These are phyloP conservation scores for Hippopotamyrus pictus DNA, from an alignment of 2,797 vertebrate species.

Conservation along the genomic window DNA sequence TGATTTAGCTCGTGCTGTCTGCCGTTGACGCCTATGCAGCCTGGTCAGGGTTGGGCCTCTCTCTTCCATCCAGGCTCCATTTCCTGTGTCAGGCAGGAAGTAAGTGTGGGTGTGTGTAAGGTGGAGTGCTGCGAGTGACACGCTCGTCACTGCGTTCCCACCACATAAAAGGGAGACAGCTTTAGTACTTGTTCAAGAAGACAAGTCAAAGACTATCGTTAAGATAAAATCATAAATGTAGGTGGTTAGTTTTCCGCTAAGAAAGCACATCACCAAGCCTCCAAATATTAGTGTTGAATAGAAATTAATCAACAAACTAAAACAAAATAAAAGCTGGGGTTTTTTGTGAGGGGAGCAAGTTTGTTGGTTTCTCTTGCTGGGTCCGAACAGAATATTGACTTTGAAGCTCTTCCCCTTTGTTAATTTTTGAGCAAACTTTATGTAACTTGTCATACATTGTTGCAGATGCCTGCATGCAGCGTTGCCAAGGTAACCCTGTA, in stretches of 20 bases:
- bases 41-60: not conserved
- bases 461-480: not conserved
- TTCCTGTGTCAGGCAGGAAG: conserved; percentile 11
- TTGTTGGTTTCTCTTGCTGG: not conserved
- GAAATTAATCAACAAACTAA: not conserved
- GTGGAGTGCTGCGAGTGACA: not conserved
- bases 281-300: not conserved
- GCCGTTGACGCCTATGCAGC: not conserved
- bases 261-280: not conserved
- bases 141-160: not conserved
- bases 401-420: not conserved
- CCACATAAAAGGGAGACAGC: not conserved
- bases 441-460: not conserved
- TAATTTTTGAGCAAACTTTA: not conserved
- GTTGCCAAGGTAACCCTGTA: conserved; percentile 4
- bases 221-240: not conserved
- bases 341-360: not conserved
- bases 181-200: conserved; percentile 14
- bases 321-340: not conserved
- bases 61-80: not conserved
- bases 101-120: not conserved
- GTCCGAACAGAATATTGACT: not conserved
- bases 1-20: not conserved
- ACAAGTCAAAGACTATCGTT: not conserved
- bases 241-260: not conserved